Evolutionary conservation across 1,140 invertebrate genomes (phyloP), one percentile per base, ranked within the genome.

Genomic region (Drosophila athabasca): DNA sequence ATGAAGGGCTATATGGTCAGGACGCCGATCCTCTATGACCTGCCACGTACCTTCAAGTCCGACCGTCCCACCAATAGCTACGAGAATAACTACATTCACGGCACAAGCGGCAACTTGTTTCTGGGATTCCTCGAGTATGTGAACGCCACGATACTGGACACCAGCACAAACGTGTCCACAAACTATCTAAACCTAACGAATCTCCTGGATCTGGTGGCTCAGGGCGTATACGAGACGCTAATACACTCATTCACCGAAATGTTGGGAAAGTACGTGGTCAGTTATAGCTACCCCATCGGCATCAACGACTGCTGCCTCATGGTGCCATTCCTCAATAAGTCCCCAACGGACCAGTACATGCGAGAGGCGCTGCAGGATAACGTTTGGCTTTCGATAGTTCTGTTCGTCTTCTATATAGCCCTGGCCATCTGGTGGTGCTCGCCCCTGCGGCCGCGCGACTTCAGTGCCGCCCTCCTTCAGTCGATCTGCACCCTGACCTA

Each of bases 291-390:
- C 46, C 90, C 90, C 8, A 81, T 91, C 8, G 90, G 85, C 46
- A 91, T 91, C 2, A 91, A 91, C 51, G 90, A 91, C 43, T 84
- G 76, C 62, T 91, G 90, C 55, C 57, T 91, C 6, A 90, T 91
- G 90, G 90, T 91, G 35, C 90, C 90, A 6, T 90, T 54, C 57
- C 70, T 60, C 3, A 90, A 79, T 51, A 62, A 74, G 3, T 87
- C 85, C 0, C 39, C 76, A 5, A 71, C 77, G 24, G 76, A 90
- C 7, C 52, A 70, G 6, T 91, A 81, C 22, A 61, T 90, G 29
- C 48, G 43, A 1, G 79, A 78, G 17, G 79, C 78, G 0, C 65
- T 90, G 6, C 60, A 90, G 59, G 8, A 53, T 2, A 62, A 45
- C 11, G 78, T 79, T 0, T 91, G 90, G 90, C 22, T 87, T 0